These are phyloP conservation scores for Embiotoca jacksoni DNA, from an alignment of 2,113 vertebrate species.

Conservation along the genomic window DNA sequence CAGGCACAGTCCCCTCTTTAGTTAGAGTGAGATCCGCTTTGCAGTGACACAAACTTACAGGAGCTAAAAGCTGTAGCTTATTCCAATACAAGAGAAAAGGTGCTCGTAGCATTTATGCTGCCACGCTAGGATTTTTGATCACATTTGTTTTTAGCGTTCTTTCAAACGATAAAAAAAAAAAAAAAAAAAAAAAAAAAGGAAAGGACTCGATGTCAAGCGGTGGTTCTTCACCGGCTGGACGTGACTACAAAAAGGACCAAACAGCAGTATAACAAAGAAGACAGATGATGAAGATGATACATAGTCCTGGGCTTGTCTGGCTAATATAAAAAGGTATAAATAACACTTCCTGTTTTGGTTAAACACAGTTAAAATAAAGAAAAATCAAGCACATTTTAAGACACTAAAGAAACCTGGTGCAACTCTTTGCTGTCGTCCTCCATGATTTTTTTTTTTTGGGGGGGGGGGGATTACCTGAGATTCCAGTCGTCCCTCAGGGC, in stretches of 20 bases:
- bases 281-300: constrained; percentile 56
- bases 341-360: constrained; percentile 71
- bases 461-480: constrained; percentile 82
- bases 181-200: constrained; percentile 11
- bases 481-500: constrained; percentile 79
- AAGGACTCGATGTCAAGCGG: constrained; percentile 49
- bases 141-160: constrained; percentile 72
- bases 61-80: constrained; percentile 74
- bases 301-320: constrained; percentile 67
- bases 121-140: constrained; percentile 42
- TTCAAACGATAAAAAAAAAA: constrained; percentile 58
- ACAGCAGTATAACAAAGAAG: constrained; percentile 68
- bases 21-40: constrained; percentile 63
- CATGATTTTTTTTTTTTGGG: constrained; percentile 50
- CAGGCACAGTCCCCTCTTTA: constrained; percentile 35
- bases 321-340: constrained; percentile 80
- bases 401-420: constrained; percentile 38
- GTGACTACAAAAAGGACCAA: constrained; percentile 52
- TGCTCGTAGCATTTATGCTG: constrained; percentile 50
- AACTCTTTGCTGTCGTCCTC: constrained; percentile 56
- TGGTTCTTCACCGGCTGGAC: constrained; percentile 70
- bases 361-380: constrained; percentile 59
- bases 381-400: constrained; percentile 29
- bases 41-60: constrained; percentile 57
- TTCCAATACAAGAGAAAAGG: constrained; percentile 61